Evolutionary conservation across 2,113 vertebrate species (phyloP).

Genomic region (Eptesicus fuscus): DNA sequence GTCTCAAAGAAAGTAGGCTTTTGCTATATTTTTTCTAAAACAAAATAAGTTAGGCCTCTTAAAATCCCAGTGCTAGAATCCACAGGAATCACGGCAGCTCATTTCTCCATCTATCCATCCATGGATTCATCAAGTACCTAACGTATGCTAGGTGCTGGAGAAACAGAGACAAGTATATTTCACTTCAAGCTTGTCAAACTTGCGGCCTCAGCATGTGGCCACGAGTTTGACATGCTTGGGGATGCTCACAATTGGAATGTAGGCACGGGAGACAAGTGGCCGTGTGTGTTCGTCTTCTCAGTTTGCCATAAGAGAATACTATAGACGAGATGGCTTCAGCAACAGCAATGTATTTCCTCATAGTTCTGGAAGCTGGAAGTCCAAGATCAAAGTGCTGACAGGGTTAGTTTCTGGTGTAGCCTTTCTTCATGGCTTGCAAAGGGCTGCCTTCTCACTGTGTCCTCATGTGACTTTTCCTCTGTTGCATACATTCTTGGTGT

Average conservation of each 20-base stretch:
- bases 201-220: accelerated
- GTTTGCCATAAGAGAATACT: background rate
- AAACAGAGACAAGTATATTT: background rate
- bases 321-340: background rate
- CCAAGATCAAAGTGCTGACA: background rate
- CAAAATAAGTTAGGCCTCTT: background rate
- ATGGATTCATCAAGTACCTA: background rate
- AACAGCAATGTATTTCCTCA: background rate
- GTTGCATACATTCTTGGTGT: background rate
- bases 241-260: background rate
- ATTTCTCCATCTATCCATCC: background rate
- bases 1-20: background rate
- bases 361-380: background rate
- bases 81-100: background rate
- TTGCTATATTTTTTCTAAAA: background rate
- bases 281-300: background rate
- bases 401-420: background rate
- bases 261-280: too few relatives aligned
- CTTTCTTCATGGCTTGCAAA: background rate
- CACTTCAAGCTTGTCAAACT: background rate
- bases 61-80: background rate
- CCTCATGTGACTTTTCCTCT: background rate
- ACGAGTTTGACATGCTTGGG: background rate
- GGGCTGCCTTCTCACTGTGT: background rate
- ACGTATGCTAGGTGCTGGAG: background rate